Percentiles rank a stretch among this genome's conserved stretches.
Conservation (phyloP, 1,140 invertebrate genomes). For the Holotrichia oblita region DNA sequence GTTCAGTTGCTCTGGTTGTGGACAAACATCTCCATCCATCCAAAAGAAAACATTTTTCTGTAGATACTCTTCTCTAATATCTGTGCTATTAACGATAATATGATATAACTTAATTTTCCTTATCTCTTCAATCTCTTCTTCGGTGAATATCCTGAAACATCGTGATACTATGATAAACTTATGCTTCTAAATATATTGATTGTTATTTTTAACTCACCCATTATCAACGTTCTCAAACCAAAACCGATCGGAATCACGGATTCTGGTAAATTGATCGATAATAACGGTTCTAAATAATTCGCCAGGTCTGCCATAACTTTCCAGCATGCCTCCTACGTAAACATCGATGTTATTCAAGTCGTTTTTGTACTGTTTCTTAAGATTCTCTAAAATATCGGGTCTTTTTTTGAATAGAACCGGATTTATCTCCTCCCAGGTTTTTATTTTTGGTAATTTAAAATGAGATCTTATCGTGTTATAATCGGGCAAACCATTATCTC, state of each 20-base stretch:
- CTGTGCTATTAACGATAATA: conserved; percentile 88
- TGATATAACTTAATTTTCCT: conserved; percentile 85
- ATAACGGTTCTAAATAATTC: conserved; percentile 92
- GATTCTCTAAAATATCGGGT: conserved; percentile 75
- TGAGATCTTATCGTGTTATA: conserved; percentile 87
- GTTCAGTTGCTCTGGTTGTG: conserved; percentile 90
- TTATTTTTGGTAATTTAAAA: conserved; percentile 71
- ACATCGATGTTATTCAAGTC: conserved; percentile 91
- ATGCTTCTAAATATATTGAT: not conserved
- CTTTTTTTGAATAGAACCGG: conserved; percentile 79
- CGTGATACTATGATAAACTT: conserved; percentile 16
- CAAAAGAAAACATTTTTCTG: conserved; percentile 92
- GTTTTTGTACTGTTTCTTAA: conserved; percentile 78
- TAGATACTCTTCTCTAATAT: conserved; percentile 76
- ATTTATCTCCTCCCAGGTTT: conserved; percentile 86
- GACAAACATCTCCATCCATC: conserved; percentile 87
- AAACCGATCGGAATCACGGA: conserved; percentile 95
- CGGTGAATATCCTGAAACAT: conserved; percentile 81
- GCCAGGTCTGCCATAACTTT: conserved; percentile 89
- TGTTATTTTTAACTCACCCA: conserved; percentile 69
- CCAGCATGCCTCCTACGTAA: conserved; percentile 98
- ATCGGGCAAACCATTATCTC: conserved; percentile 96
- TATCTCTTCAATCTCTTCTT: conserved; percentile 86
- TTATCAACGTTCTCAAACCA: conserved; percentile 98
- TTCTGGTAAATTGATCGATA: conserved; percentile 90